phyloP scores from a whole-genome alignment of 1,140 invertebrate species.

The Orchestia grillus region DNA sequence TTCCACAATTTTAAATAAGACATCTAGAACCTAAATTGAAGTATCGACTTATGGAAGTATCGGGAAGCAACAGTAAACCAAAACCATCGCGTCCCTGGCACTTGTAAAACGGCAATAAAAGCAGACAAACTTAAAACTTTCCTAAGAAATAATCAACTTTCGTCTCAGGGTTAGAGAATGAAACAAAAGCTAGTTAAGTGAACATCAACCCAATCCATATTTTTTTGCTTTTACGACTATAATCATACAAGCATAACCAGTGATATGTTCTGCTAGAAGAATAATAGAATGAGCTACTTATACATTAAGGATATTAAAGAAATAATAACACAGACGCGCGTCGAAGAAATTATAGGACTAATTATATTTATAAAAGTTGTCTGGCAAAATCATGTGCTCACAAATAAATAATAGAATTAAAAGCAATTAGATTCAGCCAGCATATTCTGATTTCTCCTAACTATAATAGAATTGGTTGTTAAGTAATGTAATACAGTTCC shows the following conservation, averaged over 20 bases:
- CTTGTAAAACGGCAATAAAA: slow-evolving; percentile 6
- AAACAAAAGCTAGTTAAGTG: neutral
- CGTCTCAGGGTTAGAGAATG: neutral
- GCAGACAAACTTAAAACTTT: neutral
- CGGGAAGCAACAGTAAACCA: slow-evolving; percentile 17
- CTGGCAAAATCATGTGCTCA: neutral
- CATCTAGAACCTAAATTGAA: neutral
- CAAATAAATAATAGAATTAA: neutral
- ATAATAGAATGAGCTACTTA: slow-evolving; percentile 36
- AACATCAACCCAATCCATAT: too few relatives aligned
- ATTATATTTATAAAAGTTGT: neutral
- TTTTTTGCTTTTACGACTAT: neutral
- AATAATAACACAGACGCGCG: slow-evolving; percentile 45
- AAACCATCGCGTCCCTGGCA: slow-evolving; percentile 32
- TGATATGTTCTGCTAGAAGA: slow-evolving; percentile 15
- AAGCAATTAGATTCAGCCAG: too few relatives aligned
- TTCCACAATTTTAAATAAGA: neutral
- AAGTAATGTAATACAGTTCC: too few relatives aligned
- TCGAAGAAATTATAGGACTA: neutral
- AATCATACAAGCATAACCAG: slow-evolving; percentile 17
- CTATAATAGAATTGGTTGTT: too few relatives aligned
- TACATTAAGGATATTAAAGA: slow-evolving; percentile 11
- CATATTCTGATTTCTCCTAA: too few relatives aligned
- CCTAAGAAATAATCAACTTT: neutral
- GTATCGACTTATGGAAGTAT: neutral